Conservation (phyloP, 2,797 vertebrate genomes). For the Siniperca undulata region DNA sequence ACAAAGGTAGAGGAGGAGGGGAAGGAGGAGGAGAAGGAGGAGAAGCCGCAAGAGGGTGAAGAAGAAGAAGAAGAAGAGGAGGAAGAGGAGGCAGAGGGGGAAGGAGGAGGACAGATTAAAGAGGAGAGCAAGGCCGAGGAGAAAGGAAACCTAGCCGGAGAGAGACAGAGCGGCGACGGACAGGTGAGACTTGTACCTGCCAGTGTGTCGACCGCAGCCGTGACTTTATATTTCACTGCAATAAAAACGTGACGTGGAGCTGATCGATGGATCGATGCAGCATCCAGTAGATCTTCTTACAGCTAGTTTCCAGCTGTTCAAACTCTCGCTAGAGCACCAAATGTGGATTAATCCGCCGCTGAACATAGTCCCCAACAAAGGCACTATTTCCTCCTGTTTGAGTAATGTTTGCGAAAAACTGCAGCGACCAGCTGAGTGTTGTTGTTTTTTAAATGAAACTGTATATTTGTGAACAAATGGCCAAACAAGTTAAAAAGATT, state of each 20-base stretch:
- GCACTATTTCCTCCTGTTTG: too few species aligned
- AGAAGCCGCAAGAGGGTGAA: slow-evolving; percentile 80
- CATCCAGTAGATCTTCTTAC: too few species aligned
- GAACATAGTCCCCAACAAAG: background rate
- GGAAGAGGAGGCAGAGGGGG: slow-evolving; percentile 79
- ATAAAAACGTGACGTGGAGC: too few species aligned
- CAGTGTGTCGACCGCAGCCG: background rate
- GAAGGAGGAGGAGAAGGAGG: slow-evolving; percentile 81
- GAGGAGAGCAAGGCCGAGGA: slow-evolving; percentile 87
- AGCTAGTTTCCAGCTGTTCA: too few species aligned
- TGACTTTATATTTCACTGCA: background rate
- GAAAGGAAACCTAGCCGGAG: slow-evolving; percentile 91
- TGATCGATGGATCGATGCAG: too few species aligned
- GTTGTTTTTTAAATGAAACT: too few species aligned
- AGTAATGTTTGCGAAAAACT: too few species aligned
- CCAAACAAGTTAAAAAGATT: too few species aligned
- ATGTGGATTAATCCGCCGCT: background rate
- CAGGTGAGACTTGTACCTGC: slow-evolving; percentile 86
- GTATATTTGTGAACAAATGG: too few species aligned
- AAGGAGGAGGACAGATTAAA: slow-evolving; percentile 74
- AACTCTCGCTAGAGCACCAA: background rate
- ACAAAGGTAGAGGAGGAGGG: slow-evolving; percentile 79
- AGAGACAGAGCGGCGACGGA: slow-evolving; percentile 96
- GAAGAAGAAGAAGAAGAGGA: slow-evolving; percentile 82
- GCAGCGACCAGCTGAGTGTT: too few species aligned